Conservation (phyloP, 2,113 vertebrate species). For the Tetrax tetrax region DNA sequence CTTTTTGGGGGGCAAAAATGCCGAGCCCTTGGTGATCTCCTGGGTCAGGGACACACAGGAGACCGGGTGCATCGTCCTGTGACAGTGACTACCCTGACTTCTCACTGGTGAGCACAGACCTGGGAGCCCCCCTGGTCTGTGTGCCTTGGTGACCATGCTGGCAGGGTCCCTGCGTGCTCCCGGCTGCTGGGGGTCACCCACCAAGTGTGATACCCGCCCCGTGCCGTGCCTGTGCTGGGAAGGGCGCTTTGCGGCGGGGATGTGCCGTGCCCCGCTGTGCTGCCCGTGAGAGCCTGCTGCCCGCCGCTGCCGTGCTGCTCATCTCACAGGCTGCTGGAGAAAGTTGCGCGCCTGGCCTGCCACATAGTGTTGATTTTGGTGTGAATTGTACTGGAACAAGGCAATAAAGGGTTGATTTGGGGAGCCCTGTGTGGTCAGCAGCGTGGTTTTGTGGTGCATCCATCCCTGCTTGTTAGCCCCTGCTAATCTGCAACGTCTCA, state of each 20-base stretch:
- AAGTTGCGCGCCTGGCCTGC: background rate
- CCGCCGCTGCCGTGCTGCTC: background rate
- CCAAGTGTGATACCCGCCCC: rapidly evolving
- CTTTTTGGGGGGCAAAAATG: slow-evolving; percentile 76
- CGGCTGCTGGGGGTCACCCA: background rate
- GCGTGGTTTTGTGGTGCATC: background rate
- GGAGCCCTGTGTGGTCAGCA: background rate
- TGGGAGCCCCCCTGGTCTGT: background rate
- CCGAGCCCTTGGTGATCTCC: slow-evolving; percentile 71
- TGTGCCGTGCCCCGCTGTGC: background rate
- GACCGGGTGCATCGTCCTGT: background rate
- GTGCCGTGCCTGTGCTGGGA: background rate
- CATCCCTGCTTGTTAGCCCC: background rate
- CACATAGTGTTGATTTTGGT: background rate
- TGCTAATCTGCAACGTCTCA: background rate
- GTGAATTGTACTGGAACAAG: background rate
- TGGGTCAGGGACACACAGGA: slow-evolving; percentile 48
- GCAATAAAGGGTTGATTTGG: slow-evolving; percentile 27
- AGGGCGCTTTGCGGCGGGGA: background rate
- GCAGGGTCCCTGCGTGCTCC: rapidly evolving
- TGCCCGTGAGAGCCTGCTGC: rapidly evolving
- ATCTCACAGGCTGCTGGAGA: background rate
- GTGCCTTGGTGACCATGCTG: background rate
- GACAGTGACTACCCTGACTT: background rate
- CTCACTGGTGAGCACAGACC: background rate